Evolutionary conservation across 1,140 invertebrate species (phyloP).

Genomic region (Zaprionus gabonicus): DNA sequence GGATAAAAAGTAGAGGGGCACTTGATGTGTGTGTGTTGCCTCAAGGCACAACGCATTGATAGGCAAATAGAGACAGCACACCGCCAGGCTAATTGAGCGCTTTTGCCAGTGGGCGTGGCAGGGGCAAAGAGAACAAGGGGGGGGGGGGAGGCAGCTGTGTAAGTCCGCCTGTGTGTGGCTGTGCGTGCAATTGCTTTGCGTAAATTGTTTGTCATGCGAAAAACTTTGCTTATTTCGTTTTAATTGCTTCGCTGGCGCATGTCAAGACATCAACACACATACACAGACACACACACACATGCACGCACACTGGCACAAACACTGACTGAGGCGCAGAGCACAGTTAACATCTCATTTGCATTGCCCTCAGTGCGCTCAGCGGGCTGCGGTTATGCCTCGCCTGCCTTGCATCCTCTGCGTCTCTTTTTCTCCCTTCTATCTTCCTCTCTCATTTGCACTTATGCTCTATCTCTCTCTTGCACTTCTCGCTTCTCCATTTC

Average conservation of each 20-base stretch:
- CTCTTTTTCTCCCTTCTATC: slow-evolving; percentile 11
- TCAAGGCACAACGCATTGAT: slow-evolving; percentile 59
- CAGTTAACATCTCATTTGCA: slow-evolving; percentile 42
- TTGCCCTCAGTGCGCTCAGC: slow-evolving; percentile 26
- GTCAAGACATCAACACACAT: slow-evolving; percentile 30
- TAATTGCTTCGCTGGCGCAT: slow-evolving; percentile 69
- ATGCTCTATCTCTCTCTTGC: background rate
- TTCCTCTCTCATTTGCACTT: background rate
- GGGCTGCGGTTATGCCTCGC: slow-evolving; percentile 17
- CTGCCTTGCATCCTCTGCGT: background rate
- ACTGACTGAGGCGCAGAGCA: background rate
- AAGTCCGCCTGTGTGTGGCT: background rate
- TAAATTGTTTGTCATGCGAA: slow-evolving; percentile 49
- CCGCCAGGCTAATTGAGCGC: slow-evolving; percentile 35
- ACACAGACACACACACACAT: slow-evolving; percentile 4
- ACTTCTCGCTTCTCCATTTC: background rate
- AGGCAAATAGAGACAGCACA: slow-evolving; percentile 45
- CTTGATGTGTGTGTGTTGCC: slow-evolving; percentile 4
- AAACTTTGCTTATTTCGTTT: slow-evolving; percentile 67
- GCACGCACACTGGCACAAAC: slow-evolving; percentile 17
- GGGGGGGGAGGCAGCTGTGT: background rate
- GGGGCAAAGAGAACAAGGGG: too few relatives aligned
- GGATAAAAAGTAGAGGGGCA: slow-evolving; percentile 42
- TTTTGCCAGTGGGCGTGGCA: slow-evolving; percentile 12
- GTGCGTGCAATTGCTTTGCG: slow-evolving; percentile 38